Evolutionary conservation across 2,113 vertebrate genomes (phyloP), one percentile per base, ranked within the genome.

Genomic region (Dryoscopus gambensis): DNA sequence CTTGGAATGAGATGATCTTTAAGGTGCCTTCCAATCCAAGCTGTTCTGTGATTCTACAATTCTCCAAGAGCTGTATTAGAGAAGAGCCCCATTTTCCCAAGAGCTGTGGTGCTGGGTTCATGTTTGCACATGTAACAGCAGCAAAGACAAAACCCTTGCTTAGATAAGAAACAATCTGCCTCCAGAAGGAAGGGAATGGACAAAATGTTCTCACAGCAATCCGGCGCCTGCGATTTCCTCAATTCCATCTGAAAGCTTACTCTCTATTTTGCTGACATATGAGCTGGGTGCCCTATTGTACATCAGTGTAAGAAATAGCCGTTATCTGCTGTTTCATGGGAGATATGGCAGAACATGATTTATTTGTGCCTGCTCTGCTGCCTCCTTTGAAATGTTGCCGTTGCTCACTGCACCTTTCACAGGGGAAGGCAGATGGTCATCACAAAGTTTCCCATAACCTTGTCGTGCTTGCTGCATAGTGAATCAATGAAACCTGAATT

Each of bases 401-500:
- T 40, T 3, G 2, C 40, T 87, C 1, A 0, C 70, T 14, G 93
- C 91, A 76, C 73, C 70, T 94, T 90, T 60, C 1, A 19, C 60
- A 31, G 75, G 62, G 87, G 91, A 85, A 95, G 65, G 95, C 87
- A 93, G 96, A 77, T 95, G 63, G 88, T 73, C 69, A 95, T 85
- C 71, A 4, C 74, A 85, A 95, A 90, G 68, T 96, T 96, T 93
- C 81, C 74, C 82, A 14, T 95, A 95, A 93, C 82, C 89, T 97
- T 95, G 81, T 49, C 1, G 16, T 82, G 39, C 22, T 6, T 84
- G 37, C 78, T 56, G 93, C 89, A 76, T 14, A 30, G 81, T 89
- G 97, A 95, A 93, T 95, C 93, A 91, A 67, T 94, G 73, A 79
- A 92, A 97, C 27, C 92, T 92, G 82, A 97, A 89, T 95, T 90